Conservation (phyloP, 1,140 invertebrate genomes). For the Drosophila pectinifera region DNA sequence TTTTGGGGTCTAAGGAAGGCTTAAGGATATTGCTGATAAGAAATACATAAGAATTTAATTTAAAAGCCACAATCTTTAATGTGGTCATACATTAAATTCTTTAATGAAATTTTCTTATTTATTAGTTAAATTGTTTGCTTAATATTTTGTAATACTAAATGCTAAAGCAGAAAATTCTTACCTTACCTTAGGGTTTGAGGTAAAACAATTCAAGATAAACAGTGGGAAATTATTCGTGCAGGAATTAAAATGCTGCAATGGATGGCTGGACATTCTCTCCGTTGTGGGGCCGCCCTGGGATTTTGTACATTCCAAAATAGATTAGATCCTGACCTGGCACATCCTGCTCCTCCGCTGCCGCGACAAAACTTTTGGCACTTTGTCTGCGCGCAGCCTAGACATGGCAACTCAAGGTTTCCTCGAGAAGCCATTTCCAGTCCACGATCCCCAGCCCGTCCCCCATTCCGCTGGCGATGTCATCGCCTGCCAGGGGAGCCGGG, state of each 20-base stretch:
- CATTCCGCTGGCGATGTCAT: conserved; percentile 32
- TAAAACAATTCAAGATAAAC: background rate
- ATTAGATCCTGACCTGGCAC: conserved; percentile 34
- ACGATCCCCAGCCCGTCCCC: background rate
- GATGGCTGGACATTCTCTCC: background rate
- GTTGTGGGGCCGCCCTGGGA: conserved; percentile 17
- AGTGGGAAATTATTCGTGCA: too few relatives aligned
- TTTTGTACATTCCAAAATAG: conserved; percentile 37
- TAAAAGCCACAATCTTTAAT: too few relatives aligned
- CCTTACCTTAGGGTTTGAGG: too few relatives aligned
- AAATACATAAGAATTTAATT: background rate
- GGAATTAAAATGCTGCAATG: background rate
- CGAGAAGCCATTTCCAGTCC: background rate
- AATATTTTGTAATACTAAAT: too few relatives aligned
- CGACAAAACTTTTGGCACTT: conserved; percentile 65
- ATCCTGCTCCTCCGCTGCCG: background rate
- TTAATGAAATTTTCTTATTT: too few relatives aligned
- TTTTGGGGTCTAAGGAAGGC: background rate
- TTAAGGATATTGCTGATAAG: background rate
- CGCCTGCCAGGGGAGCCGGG: conserved; percentile 49
- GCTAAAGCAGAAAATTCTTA: too few relatives aligned
- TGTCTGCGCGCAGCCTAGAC: conserved; percentile 53
- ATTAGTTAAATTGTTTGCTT: too few relatives aligned
- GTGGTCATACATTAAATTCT: too few relatives aligned
- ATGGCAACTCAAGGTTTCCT: conserved; percentile 28